These are phyloP conservation scores for Hoplodrina blanda DNA, from an alignment of 2,888 invertebrate genomes.

Conservation along the genomic window DNA sequence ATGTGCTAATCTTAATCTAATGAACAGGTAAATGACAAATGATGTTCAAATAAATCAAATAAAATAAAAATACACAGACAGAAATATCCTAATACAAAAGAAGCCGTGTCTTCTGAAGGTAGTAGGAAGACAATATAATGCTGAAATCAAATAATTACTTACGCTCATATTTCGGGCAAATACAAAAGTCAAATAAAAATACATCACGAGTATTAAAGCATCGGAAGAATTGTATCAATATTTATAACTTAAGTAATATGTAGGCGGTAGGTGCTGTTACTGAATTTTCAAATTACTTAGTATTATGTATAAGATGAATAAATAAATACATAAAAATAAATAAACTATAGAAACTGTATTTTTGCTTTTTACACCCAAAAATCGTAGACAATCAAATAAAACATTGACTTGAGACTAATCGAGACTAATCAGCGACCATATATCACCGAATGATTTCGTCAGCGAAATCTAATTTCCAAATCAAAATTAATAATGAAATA, in stretches of 20 bases:
- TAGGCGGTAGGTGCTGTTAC: not conserved
- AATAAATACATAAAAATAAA: too few relatives aligned
- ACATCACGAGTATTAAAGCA: too few relatives aligned
- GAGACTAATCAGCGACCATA: slow-evolving; percentile 55
- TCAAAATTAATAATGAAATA: slow-evolving; percentile 49
- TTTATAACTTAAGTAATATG: too few relatives aligned
- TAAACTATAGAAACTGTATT: slow-evolving; percentile 1
- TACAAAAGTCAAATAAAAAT: too few relatives aligned
- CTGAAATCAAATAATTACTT: too few relatives aligned
- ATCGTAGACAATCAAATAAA: slow-evolving; percentile 23
- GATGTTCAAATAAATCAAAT: too few relatives aligned
- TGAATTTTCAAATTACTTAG: not conserved
- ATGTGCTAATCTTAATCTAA: not conserved
- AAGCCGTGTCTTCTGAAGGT: not conserved
- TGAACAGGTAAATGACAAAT: not conserved
- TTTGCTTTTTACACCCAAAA: slow-evolving; percentile 9
- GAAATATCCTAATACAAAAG: not conserved
- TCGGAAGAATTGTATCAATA: too few relatives aligned
- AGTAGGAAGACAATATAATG: not conserved
- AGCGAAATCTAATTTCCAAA: slow-evolving; percentile 60
- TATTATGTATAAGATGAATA: too few relatives aligned
- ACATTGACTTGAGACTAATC: slow-evolving; percentile 23
- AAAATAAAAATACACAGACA: not conserved
- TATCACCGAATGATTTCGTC: slow-evolving; percentile 50
- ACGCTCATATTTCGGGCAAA: too few relatives aligned